A percentile compares a stretch with the other conserved stretches of the same genome.
phyloP scores from a whole-genome alignment of 2,888 invertebrate species.

The Hecatera dysodea region DNA sequence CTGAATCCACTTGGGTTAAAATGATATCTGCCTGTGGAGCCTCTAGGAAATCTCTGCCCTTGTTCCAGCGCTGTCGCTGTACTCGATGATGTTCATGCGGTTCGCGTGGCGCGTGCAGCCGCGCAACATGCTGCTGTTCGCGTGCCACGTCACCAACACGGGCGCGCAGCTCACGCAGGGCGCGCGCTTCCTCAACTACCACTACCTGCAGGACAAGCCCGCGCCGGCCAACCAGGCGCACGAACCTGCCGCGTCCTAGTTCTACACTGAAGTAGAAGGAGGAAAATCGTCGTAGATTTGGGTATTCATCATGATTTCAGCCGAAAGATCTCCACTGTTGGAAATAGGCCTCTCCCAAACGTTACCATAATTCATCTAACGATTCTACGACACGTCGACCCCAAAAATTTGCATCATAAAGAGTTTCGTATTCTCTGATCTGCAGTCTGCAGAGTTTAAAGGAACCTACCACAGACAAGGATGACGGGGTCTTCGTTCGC shows the following conservation, averaged over 20 bases:
- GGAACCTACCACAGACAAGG: not conserved
- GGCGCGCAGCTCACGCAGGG: constrained; percentile 97
- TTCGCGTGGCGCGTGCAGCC: constrained; percentile 99
- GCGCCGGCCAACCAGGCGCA: not conserved
- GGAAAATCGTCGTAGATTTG: constrained; percentile 16
- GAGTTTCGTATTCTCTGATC: not conserved
- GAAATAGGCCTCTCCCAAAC: not conserved
- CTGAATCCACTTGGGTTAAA: not conserved
- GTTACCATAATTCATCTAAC: not conserved
- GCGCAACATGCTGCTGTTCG: constrained; percentile 97
- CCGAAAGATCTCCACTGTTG: not conserved
- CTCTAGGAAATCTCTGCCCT: not conserved
- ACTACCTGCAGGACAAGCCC: constrained; percentile 86
- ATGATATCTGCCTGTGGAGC: not conserved
- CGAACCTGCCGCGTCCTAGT: constrained; percentile 15
- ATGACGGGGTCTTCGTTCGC: not conserved
- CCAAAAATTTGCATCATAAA: not conserved
- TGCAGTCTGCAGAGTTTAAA: too few relatives aligned
- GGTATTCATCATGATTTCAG: not conserved
- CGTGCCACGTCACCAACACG: constrained; percentile 98
- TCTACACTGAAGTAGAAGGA: not conserved
- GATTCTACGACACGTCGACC: not conserved
- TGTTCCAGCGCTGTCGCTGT: constrained; percentile 91
- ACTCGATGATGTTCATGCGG: constrained; percentile 99
- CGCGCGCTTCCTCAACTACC: constrained; percentile 93